Base-by-base conservation (phyloP, 2,113 vertebrate species). In the Bufo gargarizans region DNA sequence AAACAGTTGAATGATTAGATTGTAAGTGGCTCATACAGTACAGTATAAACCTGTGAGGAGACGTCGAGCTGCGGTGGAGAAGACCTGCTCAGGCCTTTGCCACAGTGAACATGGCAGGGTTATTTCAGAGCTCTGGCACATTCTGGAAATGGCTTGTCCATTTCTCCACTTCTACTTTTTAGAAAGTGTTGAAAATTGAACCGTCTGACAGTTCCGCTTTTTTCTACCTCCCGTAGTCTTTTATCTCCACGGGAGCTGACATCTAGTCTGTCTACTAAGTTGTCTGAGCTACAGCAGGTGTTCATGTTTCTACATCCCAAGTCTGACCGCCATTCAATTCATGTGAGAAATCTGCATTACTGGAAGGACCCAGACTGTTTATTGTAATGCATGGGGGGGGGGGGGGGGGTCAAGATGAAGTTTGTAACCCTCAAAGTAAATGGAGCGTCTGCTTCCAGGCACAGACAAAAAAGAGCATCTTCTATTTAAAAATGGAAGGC, bases 231-330 rank as follows among this genome's bases (percentile, higher is more conserved):
- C 82, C 17, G 17, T 71, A 67, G 77, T 69, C 85, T 78, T 81
- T 87, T 87, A 80, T 87, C 86, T 71, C 86, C 77, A n/a, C 77
- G 53, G 86, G 86, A 87, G 86, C 77, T 80, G 85, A 81, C 86
- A 80, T 71, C 61, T 80, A 87, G 76, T 78, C 86, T 9, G 77
- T 69, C 77, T 87, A 50, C 50, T 45, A 71, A 87, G 50, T 58
- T 69, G 61, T 80, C 69, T 85, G 53, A 33, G 55, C 55, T 56
- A 45, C 67, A 56, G 55, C 50, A 85, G 83, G 69, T 58, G 69
- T 85, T 72, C 69, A 58, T 85, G 83, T 59, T 45, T 74, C 83
- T 72, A 74, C 83, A 58, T 33, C 22, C 65, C 47, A 20, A 58
- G 7, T 71, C 59, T 87, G 61, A 58, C 59, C 63, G 50, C 86